Evolutionary conservation across 2,888 invertebrate species (phyloP), one percentile per base, ranked within the genome.

Genomic region (Apotomis capreana): DNA sequence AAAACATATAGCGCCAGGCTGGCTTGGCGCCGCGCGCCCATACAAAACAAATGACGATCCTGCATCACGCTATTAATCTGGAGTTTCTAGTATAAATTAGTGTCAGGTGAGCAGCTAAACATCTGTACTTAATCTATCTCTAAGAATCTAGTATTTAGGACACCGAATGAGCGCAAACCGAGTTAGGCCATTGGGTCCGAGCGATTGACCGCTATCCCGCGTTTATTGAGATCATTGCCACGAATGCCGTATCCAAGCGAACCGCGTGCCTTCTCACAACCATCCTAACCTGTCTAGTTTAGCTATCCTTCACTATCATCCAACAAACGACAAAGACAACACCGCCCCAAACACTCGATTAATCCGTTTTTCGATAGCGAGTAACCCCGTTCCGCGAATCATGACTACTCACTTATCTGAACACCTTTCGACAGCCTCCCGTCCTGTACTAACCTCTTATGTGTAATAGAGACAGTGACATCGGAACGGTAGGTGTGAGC

Each of bases 181-280:
- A 58, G 59, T 37, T 67, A 67, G 67, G 71, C 58, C 68, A 72
- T 68, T 52, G 55, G 62, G 62, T 44, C 58, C 52, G 46, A 52
- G 55, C 70, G 36, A 12, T 58, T 72, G 71, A 72, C 71, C 71
- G 71, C 62, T 71, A 68, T 71, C 68, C 62, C 71, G 70, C 70
- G 58, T 70, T 65, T 74, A 78, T 78, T 75, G 77, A 75, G 83
- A 84, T 81, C 84, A 78, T 85, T 87, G 87, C 83, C 86, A 84
- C 81, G 77, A 61, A 68, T 68, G 80, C 74, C 71, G 81, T 82
- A 78, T 77, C 78, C 76, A 79, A 74, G 80, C 78, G 80, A 81
- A 80, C 81, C 77, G 79, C 51, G 74, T 72, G 62, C 72, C 73
- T 44, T 60, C 54, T 54, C 44, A 55, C 15, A 36, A 58, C 51